These are phyloP conservation scores for Poecilia velifera DNA, from an alignment of 2,797 vertebrate genomes.

Conservation along the genomic window DNA sequence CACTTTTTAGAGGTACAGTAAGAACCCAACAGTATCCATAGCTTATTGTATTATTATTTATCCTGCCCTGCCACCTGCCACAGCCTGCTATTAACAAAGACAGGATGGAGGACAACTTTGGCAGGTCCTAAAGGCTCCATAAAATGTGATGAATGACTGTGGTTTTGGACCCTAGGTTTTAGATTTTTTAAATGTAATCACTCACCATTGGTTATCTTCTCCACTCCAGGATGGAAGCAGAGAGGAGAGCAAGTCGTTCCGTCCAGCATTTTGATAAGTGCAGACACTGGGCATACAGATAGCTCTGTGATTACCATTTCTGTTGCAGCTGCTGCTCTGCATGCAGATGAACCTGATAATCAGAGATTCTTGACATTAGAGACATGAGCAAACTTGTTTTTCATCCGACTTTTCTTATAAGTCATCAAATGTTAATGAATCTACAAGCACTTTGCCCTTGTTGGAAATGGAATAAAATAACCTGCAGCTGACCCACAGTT, in stretches of 20 bases:
- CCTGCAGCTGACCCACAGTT: constrained; percentile 42
- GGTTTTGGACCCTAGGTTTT: constrained; percentile 67
- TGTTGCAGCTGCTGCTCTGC: constrained; percentile 64
- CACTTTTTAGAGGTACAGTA: constrained; percentile 93
- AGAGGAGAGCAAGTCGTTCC: constrained; percentile 54
- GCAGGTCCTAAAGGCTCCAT: constrained; percentile 69
- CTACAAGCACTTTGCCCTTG: constrained; percentile 46
- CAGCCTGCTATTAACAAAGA: constrained; percentile 62
- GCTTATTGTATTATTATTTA: constrained; percentile 67
- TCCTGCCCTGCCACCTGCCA: constrained; percentile 66
- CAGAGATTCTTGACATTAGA: constrained; percentile 59
- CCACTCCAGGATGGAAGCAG: constrained; percentile 63
- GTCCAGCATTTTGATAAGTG: constrained; percentile 70
- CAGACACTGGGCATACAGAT: constrained; percentile 73
- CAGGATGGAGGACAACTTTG: constrained; percentile 65
- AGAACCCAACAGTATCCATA: constrained; percentile 30
- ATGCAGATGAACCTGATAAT: constrained; percentile 80
- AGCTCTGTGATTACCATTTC: constrained; percentile 73
- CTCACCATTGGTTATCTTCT: constrained; percentile 80
- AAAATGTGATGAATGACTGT: constrained; percentile 74
- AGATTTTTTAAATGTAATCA: constrained; percentile 75
- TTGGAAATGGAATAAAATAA: constrained; percentile 59
- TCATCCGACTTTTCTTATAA: constrained; percentile 39
- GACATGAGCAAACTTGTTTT: constrained; percentile 60
- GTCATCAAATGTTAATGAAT: constrained; percentile 63